A percentile compares a stretch with the other conserved stretches of the same genome.
phyloP scores from a whole-genome alignment of 2,113 vertebrate genomes.

The Ardeotis arabs region DNA sequence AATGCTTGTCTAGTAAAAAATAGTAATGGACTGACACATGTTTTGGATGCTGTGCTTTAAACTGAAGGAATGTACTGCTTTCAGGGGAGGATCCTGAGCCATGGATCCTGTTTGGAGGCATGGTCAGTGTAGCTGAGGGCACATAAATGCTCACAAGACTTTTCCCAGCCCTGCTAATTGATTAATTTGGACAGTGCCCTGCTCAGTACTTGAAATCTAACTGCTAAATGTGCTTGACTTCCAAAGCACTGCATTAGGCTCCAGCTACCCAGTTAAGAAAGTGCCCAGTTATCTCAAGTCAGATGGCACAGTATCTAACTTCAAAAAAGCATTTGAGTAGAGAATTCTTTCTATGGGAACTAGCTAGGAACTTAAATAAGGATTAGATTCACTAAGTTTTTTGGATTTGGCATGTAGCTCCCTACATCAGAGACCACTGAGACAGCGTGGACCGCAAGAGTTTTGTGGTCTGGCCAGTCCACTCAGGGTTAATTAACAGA shows the following conservation, averaged over 20 bases:
- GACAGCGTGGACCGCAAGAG: background rate
- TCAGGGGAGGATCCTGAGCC: background rate
- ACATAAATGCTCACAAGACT: background rate
- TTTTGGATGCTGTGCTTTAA: background rate
- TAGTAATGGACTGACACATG: background rate
- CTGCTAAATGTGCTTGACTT: background rate
- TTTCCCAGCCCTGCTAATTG: background rate
- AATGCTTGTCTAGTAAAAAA: background rate
- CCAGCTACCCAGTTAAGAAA: background rate
- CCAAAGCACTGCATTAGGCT: background rate
- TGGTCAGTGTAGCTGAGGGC: background rate
- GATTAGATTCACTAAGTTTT: background rate
- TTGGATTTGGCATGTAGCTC: background rate
- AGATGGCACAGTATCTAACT: background rate
- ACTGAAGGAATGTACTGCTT: background rate
- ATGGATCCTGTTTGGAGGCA: background rate
- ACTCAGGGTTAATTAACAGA: background rate
- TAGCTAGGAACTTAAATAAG: background rate
- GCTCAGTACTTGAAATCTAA: background rate
- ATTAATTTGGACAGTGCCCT: background rate
- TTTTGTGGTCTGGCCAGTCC: background rate
- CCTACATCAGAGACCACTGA: background rate
- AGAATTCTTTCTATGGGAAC: background rate
- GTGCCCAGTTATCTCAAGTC: background rate
- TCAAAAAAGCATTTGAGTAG: background rate